A percentile compares a stretch with the other conserved stretches of the same genome.
Evolutionary conservation across 1,140 invertebrate genomes (phyloP).

Genomic region (Meloidogyne hapla): DNA sequence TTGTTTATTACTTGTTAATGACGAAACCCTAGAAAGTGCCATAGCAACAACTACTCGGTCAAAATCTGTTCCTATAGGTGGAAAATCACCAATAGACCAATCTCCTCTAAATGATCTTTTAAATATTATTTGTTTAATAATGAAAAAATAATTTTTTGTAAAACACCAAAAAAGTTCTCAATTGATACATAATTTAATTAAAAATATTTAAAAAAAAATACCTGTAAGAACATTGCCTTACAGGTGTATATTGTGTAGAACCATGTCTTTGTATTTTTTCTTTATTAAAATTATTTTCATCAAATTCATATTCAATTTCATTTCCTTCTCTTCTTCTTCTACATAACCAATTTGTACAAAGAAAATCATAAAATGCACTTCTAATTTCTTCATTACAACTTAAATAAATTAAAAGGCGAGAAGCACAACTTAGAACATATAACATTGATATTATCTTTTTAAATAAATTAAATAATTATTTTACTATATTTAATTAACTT

Average conservation of each 20-base stretch:
- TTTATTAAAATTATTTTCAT: not conserved
- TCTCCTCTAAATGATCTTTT: conserved; percentile 1
- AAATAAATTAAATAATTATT: not conserved
- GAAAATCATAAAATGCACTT: conserved; percentile 39
- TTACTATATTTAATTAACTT: not conserved
- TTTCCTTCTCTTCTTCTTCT: not conserved
- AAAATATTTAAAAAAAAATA: conserved; percentile 1
- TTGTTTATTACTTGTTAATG: conserved; percentile 13
- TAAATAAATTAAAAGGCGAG: conserved; percentile 45
- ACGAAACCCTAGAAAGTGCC: conserved; percentile 32
- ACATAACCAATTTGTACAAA: conserved; percentile 19
- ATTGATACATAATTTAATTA: not conserved
- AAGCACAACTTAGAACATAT: conserved; percentile 51
- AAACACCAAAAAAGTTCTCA: too few species aligned
- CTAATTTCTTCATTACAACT: conserved; percentile 49
- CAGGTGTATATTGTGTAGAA: conserved; percentile 5
- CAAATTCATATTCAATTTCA: conserved; percentile 12
- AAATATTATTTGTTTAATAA: not conserved
- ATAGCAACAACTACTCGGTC: conserved; percentile 44
- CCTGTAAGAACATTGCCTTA: conserved; percentile 16
- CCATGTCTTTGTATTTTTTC: conserved; percentile 12
- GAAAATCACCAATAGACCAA: conserved; percentile 15
- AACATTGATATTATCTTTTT: conserved; percentile 38
- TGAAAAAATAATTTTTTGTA: not conserved
- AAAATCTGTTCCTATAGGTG: conserved; percentile 45